Evolutionary conservation across 2,797 vertebrate genomes (phyloP).

Genomic region (Cuniculus paca): DNA sequence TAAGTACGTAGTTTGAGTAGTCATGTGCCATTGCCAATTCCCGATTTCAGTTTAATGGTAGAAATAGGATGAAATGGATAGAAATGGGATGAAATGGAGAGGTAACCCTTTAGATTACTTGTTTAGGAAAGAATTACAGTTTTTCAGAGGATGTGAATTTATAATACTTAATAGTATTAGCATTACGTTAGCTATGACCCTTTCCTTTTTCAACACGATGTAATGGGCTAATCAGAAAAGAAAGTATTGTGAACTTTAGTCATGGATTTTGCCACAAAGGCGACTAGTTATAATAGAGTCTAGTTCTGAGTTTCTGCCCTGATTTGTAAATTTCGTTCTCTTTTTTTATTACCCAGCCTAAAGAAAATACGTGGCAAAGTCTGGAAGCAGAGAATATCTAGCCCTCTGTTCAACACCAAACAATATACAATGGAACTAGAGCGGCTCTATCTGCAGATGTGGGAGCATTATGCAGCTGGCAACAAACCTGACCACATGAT

Average conservation of each 20-base stretch:
- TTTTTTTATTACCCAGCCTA: conserved; percentile 89
- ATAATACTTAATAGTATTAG: neutral
- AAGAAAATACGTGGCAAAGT: conserved; percentile 97
- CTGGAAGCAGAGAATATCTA: conserved; percentile 99
- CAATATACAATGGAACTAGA: conserved; percentile 98
- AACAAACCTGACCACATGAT: conserved; percentile 96
- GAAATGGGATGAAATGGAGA: neutral
- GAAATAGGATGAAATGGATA: neutral
- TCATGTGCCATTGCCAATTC: neutral
- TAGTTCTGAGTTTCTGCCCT: conserved; percentile 10
- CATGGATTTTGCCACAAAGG: neutral
- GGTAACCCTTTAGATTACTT: neutral
- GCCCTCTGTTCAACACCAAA: conserved; percentile 99
- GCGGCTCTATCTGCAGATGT: conserved; percentile 98
- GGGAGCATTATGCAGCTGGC: conserved; percentile 95
- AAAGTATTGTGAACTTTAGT: conserved; percentile 12
- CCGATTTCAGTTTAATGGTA: conserved; percentile 27
- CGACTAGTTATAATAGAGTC: neutral
- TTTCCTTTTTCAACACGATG: conserved; percentile 44
- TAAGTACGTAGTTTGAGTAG: neutral
- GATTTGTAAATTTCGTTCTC: conserved; percentile 39
- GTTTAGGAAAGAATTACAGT: conserved; percentile 19
- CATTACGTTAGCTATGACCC: neutral
- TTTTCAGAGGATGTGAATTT: neutral
- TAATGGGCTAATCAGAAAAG: conserved; percentile 1